Base-by-base conservation (phyloP, 2,113 vertebrate genomes). In the Charina bottae region DNA sequence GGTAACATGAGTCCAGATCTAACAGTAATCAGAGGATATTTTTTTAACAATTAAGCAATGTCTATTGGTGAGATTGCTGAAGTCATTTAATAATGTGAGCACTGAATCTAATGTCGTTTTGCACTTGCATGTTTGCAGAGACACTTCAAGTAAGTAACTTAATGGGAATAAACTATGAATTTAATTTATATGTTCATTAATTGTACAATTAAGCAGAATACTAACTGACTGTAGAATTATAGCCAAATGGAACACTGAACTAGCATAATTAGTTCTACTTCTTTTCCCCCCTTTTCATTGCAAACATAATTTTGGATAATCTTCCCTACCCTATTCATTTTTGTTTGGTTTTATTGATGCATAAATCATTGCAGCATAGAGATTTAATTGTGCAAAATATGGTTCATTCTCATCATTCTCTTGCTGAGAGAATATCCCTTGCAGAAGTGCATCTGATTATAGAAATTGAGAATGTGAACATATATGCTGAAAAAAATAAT, bases 141-240 rank as follows among this genome's bases (percentile, higher is more conserved):
- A 90, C 86, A 91, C 93, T 97, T 97, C 95, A 91, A 96, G 93
- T 95, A 95, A 96, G 92, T 96, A 94, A 97, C 96, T 95, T 96
- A 91, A 89, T 93, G 64, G 84, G 95, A 96, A 96, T 94, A 95
- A 93, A 95, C 95, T 89, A 90, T 95, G 95, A 95, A 94, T 95
- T 96, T 93, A 94, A 94, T 96, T 96, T 96, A 96, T 97, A 95
- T 93, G 90, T 93, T 97, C 95, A 94, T 97, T 97, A 97, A 95
- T 94, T 97, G 94, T 96, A 95, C 93, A 95, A 96, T 97, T 96
- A 96, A 96, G 94, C 90, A 90, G 95, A 96, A 94, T 93, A 62
- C 83, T 95, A 93, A 96, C 92, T 96, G 94, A 94, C 88, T 87
- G 24, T 90, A 94, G 95, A 96, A 96, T 94, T 94, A 95, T 68